Conservation (phyloP, 1,140 invertebrate genomes). For the Brachionus paranguensis region DNA sequence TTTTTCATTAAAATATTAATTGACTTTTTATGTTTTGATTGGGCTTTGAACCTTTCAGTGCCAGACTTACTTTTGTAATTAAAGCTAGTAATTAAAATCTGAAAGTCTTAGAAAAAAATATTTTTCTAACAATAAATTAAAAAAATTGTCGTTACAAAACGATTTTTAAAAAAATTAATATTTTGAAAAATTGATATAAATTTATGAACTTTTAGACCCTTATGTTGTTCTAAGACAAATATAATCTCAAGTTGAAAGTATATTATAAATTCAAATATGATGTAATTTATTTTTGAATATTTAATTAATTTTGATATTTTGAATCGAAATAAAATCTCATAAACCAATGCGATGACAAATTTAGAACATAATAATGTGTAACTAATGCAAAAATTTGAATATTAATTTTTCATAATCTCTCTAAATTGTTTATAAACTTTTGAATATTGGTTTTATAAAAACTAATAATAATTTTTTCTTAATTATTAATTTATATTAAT, state of each 20-base stretch:
- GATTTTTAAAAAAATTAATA: background rate
- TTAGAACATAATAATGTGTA: background rate
- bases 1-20: background rate
- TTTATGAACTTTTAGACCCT: background rate
- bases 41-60: background rate
- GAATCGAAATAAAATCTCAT: background rate
- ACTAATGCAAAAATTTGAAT: constrained; percentile 6
- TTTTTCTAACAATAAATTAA: background rate
- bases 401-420: background rate
- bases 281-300: background rate
- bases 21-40: background rate
- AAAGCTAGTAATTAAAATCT: background rate
- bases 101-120: background rate
- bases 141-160: background rate
- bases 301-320: background rate
- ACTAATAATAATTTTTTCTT: constrained; percentile 4
- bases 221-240: background rate
- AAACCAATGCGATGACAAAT: background rate
- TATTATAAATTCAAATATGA: background rate
- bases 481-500: constrained; percentile 10
- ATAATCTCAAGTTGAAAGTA: background rate
- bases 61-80: background rate
- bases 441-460: background rate
- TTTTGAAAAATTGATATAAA: background rate
- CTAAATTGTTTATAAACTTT: constrained; percentile 28